Percentiles rank a stretch among this genome's conserved stretches.
phyloP scores from a whole-genome alignment of 2,797 vertebrate genomes.

The Podarcis siculus region DNA sequence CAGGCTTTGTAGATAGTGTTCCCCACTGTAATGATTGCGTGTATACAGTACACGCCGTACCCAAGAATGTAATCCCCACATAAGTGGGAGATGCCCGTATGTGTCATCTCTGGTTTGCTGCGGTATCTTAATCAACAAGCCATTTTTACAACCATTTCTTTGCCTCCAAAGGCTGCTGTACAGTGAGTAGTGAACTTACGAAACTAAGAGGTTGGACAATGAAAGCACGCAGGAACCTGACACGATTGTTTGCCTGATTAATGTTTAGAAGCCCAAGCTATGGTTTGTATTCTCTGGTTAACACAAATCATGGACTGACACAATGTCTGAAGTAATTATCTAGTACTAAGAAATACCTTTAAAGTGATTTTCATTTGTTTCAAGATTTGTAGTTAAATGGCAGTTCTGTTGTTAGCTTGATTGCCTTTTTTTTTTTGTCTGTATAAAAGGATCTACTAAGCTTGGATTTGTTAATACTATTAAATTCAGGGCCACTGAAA shows the following conservation, averaged over 20 bases:
- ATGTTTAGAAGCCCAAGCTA: background rate
- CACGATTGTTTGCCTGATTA: background rate
- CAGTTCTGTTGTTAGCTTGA: background rate
- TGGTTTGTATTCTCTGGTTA: background rate
- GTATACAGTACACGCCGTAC: no score
- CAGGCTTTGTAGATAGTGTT: no score
- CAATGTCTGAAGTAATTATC: background rate
- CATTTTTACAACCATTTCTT: background rate
- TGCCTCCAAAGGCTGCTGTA: background rate
- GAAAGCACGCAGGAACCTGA: background rate
- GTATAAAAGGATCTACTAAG: slow-evolving; percentile 1
- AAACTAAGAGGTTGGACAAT: background rate
- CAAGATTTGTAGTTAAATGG: background rate
- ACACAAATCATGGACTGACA: background rate
- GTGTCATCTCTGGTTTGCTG: background rate
- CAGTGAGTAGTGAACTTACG: background rate
- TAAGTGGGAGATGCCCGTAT: no score
- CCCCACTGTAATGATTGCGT: no score
- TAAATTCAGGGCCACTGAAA: slow-evolving; percentile 1
- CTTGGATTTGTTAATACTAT: slow-evolving; percentile 7
- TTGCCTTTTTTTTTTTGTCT: background rate
- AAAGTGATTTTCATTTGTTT: background rate
- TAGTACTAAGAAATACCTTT: background rate
- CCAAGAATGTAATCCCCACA: no score
- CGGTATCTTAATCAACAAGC: background rate